Percentiles rank a stretch among this genome's conserved stretches.
Conservation (phyloP, 2,113 vertebrate genomes). For the Casuarius casuarius region DNA sequence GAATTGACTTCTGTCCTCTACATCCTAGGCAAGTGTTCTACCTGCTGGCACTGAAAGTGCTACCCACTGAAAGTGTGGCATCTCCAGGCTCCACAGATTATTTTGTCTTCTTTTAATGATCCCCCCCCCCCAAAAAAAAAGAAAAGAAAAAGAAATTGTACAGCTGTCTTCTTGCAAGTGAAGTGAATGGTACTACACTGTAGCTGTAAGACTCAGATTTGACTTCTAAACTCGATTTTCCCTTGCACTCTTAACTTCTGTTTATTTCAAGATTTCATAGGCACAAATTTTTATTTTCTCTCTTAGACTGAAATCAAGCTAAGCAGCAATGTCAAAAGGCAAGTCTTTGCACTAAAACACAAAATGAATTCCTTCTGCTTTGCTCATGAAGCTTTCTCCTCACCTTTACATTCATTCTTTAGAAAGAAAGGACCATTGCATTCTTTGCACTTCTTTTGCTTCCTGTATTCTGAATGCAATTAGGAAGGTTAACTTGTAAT, state of each 20-base stretch:
- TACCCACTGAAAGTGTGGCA: neutral
- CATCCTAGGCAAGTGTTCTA: neutral
- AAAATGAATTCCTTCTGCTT: neutral
- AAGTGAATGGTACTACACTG: no score
- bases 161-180: neutral
- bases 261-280: neutral
- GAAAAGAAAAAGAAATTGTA: neutral
- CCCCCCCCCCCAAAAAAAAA: no score
- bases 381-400: neutral
- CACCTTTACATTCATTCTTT: neutral
- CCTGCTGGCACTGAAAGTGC: neutral
- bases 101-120: neutral
- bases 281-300: neutral
- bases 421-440: neutral
- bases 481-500: neutral
- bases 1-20: rapidly evolving
- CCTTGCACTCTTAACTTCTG: neutral
- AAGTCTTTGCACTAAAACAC: neutral
- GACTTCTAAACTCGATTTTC: neutral
- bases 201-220: neutral
- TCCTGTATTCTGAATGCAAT: neutral
- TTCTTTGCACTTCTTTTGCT: neutral
- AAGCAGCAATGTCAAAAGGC: neutral
- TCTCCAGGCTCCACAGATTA: neutral
- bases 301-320: neutral